Evolutionary conservation across 2,888 invertebrate genomes (phyloP), one percentile per base, ranked within the genome.

Genomic region (Xanthia togata): DNA sequence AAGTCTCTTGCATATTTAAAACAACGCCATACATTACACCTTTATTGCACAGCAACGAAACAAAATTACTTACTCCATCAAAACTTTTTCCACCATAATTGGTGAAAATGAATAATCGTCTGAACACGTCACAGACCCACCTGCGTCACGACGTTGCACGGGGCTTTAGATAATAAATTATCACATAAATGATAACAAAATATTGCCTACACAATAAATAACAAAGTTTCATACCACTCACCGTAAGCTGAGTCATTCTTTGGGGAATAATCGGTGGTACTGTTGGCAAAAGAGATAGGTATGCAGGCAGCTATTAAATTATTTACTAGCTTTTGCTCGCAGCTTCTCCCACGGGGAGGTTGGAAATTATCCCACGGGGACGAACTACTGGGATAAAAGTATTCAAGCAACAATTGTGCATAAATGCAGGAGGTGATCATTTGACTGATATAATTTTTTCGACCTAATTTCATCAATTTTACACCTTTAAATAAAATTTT

Each of bases 91-190:
- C 17, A 17, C 17, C 38, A 55, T 47, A 53, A 60, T 65, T 76
- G 38, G 38, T 47, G 59, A 55, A 44, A 17, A 67, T 63, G 69
- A 85, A 69, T 85, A 82, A 85, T 82, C 63, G 70, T 35, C 23
- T 41, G 65, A 53, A 68, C n/a, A 69, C 55, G 70, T 75, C 60
- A 65, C 44, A 20, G 8, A 31, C 3, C 20, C 83, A 80, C 75
- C 77, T 85, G 87, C 80, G 87, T 73, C 84, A 78, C 71, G 38
- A 20, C 44, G 60, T 71, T 73, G 44, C 47, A 53, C 73, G 74
- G 44, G 84, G 88, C 82, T 89, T 89, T 78, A 85, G 88, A 88
- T 89, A 88, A 87, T 70, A 86, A 82, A 87, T 88, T 81, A 82
- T 75, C 60, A 65, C 74, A 76, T 78, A 74, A 75, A 81, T 70